Evolutionary conservation across 2,888 invertebrate species (phyloP), one percentile per base, ranked within the genome.

Genomic region (Apodemia mormo): DNA sequence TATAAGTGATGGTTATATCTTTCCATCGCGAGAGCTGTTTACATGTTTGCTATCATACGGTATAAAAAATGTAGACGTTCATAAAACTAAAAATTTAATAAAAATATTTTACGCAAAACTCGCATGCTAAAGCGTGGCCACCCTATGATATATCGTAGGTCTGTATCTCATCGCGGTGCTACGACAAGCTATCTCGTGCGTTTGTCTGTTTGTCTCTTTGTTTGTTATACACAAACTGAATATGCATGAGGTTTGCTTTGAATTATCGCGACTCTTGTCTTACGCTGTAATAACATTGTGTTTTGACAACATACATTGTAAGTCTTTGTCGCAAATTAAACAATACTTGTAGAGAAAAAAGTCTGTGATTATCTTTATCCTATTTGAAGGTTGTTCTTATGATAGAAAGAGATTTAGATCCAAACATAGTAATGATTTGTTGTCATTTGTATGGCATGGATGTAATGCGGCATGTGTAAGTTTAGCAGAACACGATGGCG

Each of bases 161-260:
- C 67, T 69, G 74, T 78, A 77, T 77, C 77, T 77, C 75, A 75
- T 75, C 73, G 74, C 72, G 74, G 68, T 70, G 74, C 73, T 74
- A 61, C 73, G 74, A 77, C 78, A 77, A 77, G 75, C 68, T 77
- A 78, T 77, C 76, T 76, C 72, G 73, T 75, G 72, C 75, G 82
- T 85, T 81, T 80, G 84, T 87, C 78, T 81, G 82, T 85, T 80
- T 82, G 81, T 85, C 80, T 68, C 82, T 83, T 80, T 80, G 82
- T 85, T 79, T 80, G 82, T 85, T 76, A 77, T 76, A 73, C 76
- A 79, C 74, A 73, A 75, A 75, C 79, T 90, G 89, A 87, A 90
- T 91, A 90, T 89, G 84, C 87, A 90, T 88, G 86, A 88, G 84
- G 68, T 76, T 73, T 71, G 75, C 80, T 82, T 82, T 80, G 81